Base-by-base conservation (phyloP, 92 coral and sea anemone genomes). In the Palythoa grandiflora region DNA sequence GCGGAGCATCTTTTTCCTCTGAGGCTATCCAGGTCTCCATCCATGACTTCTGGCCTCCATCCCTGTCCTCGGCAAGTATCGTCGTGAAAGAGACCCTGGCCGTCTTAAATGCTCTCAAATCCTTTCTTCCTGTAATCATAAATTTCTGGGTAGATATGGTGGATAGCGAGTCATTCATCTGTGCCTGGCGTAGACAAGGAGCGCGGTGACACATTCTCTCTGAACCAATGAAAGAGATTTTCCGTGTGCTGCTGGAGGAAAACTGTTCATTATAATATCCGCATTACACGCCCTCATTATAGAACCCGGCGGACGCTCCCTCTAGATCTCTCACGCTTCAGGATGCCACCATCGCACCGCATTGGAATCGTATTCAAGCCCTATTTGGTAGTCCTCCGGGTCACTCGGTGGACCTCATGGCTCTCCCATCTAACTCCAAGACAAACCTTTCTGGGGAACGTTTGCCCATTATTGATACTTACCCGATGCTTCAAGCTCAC, bases 291-390 rank as follows among this genome's bases (percentile, higher is more conserved):
- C 88, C 91, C 8, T 44, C 75, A 16, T 7, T 71, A 21, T 40
- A 76, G 44, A 89, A 85, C 70, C 88, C 63, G 3, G 93, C 93
- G 3, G 93, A 92, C 59, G 6, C 75, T 47, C 93, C n/a, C 95
- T 90, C 91, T 2, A 39, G 90, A 4, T 52, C 35, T 16, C 84
- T 92, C 16, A 36, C 61, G 15, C 68, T 83, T 3, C 89, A 90
- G 35, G 93, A 92, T 47, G 52, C 87, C 52, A 65, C 17, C 48
- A 54, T 92, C 15, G 13, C 83, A 19, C 91, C 91, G 3, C 35
- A 16, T 7, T 90, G 92, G 93, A 38, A 6, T 21, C 78, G 39
- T 36, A 60, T 89, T 52, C 92, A 85, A 73, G 40, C 2, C 1
- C 38, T 68, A 75, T 93, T 70, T 47, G 95, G 95, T 55, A 87